Percentiles rank a stretch among this genome's conserved stretches.
phyloP scores from a whole-genome alignment of 2,797 vertebrate genomes.

The Eulemur coronatus region DNA sequence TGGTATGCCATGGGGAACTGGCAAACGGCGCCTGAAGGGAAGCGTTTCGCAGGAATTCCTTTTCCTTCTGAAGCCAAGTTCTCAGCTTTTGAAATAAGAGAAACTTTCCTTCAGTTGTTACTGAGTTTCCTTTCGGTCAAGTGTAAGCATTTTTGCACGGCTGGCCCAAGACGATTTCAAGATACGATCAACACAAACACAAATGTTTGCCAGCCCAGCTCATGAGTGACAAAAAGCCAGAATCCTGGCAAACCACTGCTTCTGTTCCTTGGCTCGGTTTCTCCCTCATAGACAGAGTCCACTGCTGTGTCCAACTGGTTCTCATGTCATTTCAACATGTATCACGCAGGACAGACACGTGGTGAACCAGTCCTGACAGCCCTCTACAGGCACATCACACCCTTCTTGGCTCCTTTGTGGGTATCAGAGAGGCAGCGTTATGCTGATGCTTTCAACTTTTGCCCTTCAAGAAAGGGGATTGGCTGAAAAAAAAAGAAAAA shows the following conservation, averaged over 20 bases:
- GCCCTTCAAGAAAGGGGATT: neutral
- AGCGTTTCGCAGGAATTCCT: neutral
- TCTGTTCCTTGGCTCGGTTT: neutral
- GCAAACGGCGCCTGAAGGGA: neutral
- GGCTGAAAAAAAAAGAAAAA: accelerated
- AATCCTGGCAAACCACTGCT: neutral
- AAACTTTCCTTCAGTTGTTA: neutral
- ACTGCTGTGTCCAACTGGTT: neutral
- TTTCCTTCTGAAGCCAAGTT: neutral
- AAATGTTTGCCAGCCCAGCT: neutral
- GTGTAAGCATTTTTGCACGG: neutral
- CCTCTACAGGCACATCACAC: slow-evolving; percentile 21
- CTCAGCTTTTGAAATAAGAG: slow-evolving; percentile 5
- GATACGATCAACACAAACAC: slow-evolving; percentile 26
- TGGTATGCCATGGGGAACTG: neutral
- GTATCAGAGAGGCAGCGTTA: neutral
- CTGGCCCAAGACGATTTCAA: neutral
- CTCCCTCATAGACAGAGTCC: neutral
- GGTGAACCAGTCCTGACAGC: neutral
- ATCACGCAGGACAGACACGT: neutral
- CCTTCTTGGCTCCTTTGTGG: neutral
- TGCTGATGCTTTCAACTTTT: neutral
- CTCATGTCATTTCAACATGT: neutral
- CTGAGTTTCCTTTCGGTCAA: neutral
- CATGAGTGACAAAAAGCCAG: neutral